Evolutionary conservation across 2,113 vertebrate species (phyloP).

Genomic region (Paramisgurnus dabryanus): DNA sequence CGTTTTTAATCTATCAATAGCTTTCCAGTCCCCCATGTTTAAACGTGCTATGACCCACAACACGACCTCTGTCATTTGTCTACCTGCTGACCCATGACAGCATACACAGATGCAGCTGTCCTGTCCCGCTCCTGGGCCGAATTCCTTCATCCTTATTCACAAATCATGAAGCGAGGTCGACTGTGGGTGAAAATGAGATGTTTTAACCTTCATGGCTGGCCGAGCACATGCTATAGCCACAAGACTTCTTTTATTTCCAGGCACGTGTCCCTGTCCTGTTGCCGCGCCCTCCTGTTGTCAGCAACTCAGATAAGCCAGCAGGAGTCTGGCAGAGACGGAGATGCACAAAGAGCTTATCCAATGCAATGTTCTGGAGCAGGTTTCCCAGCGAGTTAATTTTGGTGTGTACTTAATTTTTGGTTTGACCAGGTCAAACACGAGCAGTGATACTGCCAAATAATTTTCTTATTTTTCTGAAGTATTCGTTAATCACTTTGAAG

Average conservation of each 20-base stretch:
- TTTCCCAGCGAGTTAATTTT: conserved; percentile 39
- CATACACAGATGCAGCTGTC: neutral
- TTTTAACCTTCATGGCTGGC: conserved; percentile 46
- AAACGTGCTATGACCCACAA: neutral
- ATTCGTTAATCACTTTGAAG: too few species aligned
- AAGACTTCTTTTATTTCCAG: conserved; percentile 41
- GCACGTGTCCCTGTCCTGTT: conserved; percentile 36
- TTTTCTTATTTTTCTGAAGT: too few species aligned
- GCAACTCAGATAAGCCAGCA: conserved; percentile 42
- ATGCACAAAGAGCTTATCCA: conserved; percentile 12
- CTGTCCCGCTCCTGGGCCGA: neutral
- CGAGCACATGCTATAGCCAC: neutral
- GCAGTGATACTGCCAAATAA: too few species aligned
- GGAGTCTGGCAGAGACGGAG: neutral
- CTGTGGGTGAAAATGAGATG: conserved; percentile 3
- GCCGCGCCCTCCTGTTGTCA: conserved; percentile 21
- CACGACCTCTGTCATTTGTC: conserved; percentile 15
- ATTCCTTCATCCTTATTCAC: conserved; percentile 10
- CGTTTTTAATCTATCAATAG: neutral
- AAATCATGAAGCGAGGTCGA: conserved; percentile 17
- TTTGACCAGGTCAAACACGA: too few species aligned
- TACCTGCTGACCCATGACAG: conserved; percentile 22
- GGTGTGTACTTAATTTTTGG: conserved; percentile 35
- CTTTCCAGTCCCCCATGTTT: neutral
- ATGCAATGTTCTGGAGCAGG: conserved; percentile 18